Base-by-base conservation (phyloP, 2,113 vertebrate genomes). In the Beaufortia kweichowensis region DNA sequence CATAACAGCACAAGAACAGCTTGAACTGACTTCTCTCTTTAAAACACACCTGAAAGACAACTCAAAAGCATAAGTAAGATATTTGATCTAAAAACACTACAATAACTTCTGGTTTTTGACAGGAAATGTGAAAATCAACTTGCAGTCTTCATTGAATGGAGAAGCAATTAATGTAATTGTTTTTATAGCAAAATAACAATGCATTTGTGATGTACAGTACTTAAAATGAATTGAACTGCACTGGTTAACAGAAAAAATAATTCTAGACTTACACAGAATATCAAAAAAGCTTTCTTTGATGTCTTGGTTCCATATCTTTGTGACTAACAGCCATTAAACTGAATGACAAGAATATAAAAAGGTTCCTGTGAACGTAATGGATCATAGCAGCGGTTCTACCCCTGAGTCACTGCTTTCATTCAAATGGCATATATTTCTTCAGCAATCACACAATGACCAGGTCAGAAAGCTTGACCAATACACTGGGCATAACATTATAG, bases 301-400 rank as follows among this genome's bases (percentile, higher is more conserved):
- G 19, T 66, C 39, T 60, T 28, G 1, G 15, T 71, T 72, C 72
- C 2, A 80, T 71, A 35, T 77, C 60, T 35, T 41, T 50, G 39
- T 41, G 53, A 76, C 4, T 72, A 73, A 64, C 31, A 41, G 66
- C 39, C 61, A 73, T 33, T 39, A 29, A 81, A 59, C 48, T 66
- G 39, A 46, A 43, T 15, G 14, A 60, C 28, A 3, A 66, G 23
- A 29, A 72, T 53, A 75, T 65, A 77, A 81, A 57, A 77, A 29
- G 39, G 31, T 63, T 57, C 31, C 35, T 55, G 56, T 48, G 70
- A 77, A 56, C 26, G 24, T 64, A 76, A 65, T 59, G 53, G 35
- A 33, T 48, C 60, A 2, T 48, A 66, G 72, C 60, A 56, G 33
- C 63, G 24, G 48, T 53, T 64, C 31, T 39, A 5, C 59, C 19